phyloP scores from a whole-genome alignment of 2,888 invertebrate genomes.

The Callosobruchus maculatus region DNA sequence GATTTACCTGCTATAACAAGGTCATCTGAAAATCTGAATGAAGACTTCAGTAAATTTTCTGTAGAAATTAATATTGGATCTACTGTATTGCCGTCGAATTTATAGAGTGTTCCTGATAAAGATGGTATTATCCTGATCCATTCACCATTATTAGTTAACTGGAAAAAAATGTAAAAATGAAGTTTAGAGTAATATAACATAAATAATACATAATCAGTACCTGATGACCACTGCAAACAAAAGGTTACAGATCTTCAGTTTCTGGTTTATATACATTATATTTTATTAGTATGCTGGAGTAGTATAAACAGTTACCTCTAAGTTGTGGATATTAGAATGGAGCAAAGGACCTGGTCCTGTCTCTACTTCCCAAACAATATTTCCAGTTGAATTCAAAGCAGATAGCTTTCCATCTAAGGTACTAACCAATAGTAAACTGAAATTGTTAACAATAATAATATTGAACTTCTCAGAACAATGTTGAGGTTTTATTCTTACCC shows the following conservation, averaged over 20 bases:
- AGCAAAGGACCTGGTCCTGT: conserved; percentile 75
- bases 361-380: conserved; percentile 73
- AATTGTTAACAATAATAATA: conserved; percentile 6
- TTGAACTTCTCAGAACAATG: background rate
- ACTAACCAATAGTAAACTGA: conserved; percentile 71
- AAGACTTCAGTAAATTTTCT: conserved; percentile 81
- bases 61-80: conserved; percentile 85
- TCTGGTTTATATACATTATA: background rate
- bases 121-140: conserved; percentile 90
- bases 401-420: conserved; percentile 87
- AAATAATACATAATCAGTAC: no score
- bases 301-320: conserved; percentile 61
- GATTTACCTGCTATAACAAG: conserved; percentile 69
- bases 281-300: no score
- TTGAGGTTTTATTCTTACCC: conserved; percentile 20
- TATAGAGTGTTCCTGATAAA: conserved; percentile 85
- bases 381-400: conserved; percentile 72
- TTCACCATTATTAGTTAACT: conserved; percentile 80
- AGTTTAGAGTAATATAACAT: no score
- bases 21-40: conserved; percentile 82
- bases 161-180: conserved; percentile 35
- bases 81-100: conserved; percentile 83
- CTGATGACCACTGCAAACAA: no score
- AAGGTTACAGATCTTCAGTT: no score
- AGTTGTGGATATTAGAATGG: conserved; percentile 83